These are phyloP conservation scores for Holothuria scabra DNA, from an alignment of 53 echinoderm and acorn worm genomes.

Conservation along the genomic window DNA sequence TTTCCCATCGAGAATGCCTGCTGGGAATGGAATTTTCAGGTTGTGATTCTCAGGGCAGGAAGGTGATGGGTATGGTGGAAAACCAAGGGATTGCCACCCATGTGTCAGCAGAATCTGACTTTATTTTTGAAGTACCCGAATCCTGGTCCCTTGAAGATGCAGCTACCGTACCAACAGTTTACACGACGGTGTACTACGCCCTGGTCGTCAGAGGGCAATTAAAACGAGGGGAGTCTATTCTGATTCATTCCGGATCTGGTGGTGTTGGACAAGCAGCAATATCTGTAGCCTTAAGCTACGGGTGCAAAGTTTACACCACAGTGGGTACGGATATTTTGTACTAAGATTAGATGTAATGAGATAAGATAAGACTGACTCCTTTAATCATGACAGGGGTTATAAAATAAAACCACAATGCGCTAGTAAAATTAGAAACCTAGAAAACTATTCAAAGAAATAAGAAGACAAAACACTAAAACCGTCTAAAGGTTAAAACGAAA, in stretches of 20 bases:
- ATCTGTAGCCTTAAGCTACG: constrained; percentile 65
- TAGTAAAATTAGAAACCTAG: too few species aligned
- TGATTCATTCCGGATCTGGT: constrained; percentile 29
- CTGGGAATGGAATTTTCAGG: constrained; percentile 79
- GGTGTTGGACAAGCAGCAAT: constrained; percentile 83
- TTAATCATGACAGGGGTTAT: too few species aligned
- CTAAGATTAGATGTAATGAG: too few species aligned
- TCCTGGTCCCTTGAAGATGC: constrained; percentile 68
- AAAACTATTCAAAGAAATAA: too few species aligned
- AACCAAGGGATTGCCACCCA: constrained; percentile 70
- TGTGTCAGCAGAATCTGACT: constrained; percentile 60
- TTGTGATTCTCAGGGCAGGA: constrained; percentile 50
- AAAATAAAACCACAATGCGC: too few species aligned
- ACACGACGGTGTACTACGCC: constrained; percentile 75
- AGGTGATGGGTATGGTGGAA: constrained; percentile 72
- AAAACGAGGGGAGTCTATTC: constrained; percentile 64
- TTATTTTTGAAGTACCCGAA: constrained; percentile 65
- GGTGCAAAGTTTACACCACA: constrained; percentile 76
- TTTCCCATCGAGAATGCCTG: constrained; percentile 72
- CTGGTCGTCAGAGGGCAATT: constrained; percentile 69
- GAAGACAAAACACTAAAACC: too few species aligned
- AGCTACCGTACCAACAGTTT: constrained; percentile 74
- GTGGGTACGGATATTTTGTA: constrained; percentile 55
- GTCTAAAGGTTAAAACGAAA: too few species aligned
- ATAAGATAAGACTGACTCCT: too few species aligned